Base-by-base conservation (phyloP, 2,888 invertebrate genomes). In the Helobdella robusta region DNA sequence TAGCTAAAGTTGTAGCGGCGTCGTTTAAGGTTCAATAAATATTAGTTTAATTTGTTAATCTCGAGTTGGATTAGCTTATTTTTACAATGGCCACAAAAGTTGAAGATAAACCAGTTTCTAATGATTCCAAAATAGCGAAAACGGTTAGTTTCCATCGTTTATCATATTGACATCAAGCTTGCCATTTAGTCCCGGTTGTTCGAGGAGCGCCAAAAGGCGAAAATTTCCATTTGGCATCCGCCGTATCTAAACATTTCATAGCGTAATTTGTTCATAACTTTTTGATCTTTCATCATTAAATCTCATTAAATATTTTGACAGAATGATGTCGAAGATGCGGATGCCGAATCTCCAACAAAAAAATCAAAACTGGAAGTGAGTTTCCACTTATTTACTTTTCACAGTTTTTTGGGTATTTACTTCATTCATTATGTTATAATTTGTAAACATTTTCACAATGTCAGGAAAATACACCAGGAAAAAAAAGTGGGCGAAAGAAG, bases 81-180 rank as follows among this genome's bases (percentile, higher is more conserved):
- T n/a, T n/a, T n/a, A n/a, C n/a, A 23, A 62, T 62, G 62, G 44
- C 62, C 30, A 62, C 62, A 2, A 48, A 62, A 50, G 46, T 50
- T 25, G 62, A 62, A 50, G 50, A 62, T 44, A 62, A 62, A 62
- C 28, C 46, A 32, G 18, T 44, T 4, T 46, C 44, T 30, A 62
- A 46, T 48, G 62, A 62, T 6, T 46, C 44, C 18, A 62, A 48
- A 11, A 28, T 46, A 62, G n/a, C 48, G 30, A 48, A 32, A n/a
- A 35, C 44, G 18, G 62, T 62, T 25, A 62, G 62, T 62, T n/a
- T 32, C 6, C n/a, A n/a, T n/a, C n/a, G n/a, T n/a, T n/a, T n/a
- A n/a, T n/a, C n/a, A n/a, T n/a, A n/a, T n/a, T n/a, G n/a, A n/a
- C n/a, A n/a, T n/a, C n/a, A n/a, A n/a, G n/a, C n/a, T n/a, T n/a